Percentiles rank a stretch among this genome's conserved stretches.
phyloP scores from a whole-genome alignment of 2,113 vertebrate genomes.

The Lethenteron camtschaticum region DNA sequence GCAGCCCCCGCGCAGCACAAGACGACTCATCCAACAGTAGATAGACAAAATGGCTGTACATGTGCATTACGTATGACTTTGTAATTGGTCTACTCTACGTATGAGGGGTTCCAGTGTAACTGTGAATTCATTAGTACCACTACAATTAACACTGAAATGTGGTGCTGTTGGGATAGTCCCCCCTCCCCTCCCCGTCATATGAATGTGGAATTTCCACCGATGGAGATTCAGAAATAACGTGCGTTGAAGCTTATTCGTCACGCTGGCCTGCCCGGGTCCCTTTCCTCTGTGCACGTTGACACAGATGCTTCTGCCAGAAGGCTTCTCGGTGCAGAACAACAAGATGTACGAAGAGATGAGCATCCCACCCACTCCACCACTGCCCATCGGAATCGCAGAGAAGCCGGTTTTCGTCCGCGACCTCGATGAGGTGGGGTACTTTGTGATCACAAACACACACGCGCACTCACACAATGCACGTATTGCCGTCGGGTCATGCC shows the following conservation, averaged over 20 bases:
- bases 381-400: conserved; percentile 64
- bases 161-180: not conserved
- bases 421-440: conserved; percentile 56
- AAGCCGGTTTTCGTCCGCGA: conserved; percentile 66
- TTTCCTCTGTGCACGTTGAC: conserved; percentile 11
- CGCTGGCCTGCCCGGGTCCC: conserved; percentile 1
- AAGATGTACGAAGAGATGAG: conserved; percentile 85
- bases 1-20: no score
- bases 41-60: no score
- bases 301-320: conserved; percentile 72
- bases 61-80: no score
- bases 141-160: not conserved
- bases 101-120: no score
- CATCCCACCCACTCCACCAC: conserved; percentile 62
- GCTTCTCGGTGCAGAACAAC: conserved; percentile 56
- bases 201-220: not conserved
- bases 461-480: no score
- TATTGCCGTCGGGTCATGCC: no score
- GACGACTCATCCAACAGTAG: no score
- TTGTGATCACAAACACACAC: no score
- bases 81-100: no score
- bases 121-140: conserved; percentile 4
- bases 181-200: not conserved
- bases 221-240: not conserved
- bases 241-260: not conserved